Conservation (phyloP, 1,140 invertebrate species). For the Globodera ellingtonae region DNA sequence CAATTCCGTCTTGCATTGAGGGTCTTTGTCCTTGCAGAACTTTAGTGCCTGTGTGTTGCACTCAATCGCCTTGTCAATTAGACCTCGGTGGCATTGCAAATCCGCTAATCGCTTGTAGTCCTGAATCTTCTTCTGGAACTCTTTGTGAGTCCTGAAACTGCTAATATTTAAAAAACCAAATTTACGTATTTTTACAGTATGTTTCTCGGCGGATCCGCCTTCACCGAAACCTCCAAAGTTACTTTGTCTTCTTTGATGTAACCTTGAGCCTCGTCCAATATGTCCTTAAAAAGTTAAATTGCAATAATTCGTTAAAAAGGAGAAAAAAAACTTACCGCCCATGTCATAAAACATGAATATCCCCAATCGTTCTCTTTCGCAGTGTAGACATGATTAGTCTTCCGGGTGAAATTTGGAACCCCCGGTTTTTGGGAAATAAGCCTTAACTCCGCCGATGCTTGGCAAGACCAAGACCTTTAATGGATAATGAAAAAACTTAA, state of each 20-base stretch:
- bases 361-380: slow-evolving; percentile 65
- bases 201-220: slow-evolving; percentile 63
- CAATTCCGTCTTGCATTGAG: slow-evolving; percentile 55
- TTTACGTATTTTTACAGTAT: slow-evolving; percentile 50
- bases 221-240: slow-evolving; percentile 60
- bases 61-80: slow-evolving; percentile 64
- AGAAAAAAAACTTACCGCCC: slow-evolving; percentile 74
- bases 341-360: slow-evolving; percentile 81
- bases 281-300: slow-evolving; percentile 51
- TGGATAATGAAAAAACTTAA: slow-evolving; percentile 2
- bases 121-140: slow-evolving; percentile 63
- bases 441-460: slow-evolving; percentile 59
- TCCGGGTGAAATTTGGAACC: slow-evolving; percentile 61
- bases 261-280: slow-evolving; percentile 62
- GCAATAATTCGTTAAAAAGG: not conserved
- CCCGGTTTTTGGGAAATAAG: slow-evolving; percentile 61
- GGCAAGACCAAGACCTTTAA: slow-evolving; percentile 69
- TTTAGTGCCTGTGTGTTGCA: slow-evolving; percentile 61
- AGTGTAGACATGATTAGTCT: slow-evolving; percentile 65
- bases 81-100: slow-evolving; percentile 58
- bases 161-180: not conserved
- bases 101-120: slow-evolving; percentile 63
- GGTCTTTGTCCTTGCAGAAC: slow-evolving; percentile 65
- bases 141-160: slow-evolving; percentile 52
- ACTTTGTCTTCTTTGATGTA: slow-evolving; percentile 64